Evolutionary conservation across 2,888 invertebrate species (phyloP), one percentile per base, ranked within the genome.

Genomic region (Hemicrepidius hirtus): DNA sequence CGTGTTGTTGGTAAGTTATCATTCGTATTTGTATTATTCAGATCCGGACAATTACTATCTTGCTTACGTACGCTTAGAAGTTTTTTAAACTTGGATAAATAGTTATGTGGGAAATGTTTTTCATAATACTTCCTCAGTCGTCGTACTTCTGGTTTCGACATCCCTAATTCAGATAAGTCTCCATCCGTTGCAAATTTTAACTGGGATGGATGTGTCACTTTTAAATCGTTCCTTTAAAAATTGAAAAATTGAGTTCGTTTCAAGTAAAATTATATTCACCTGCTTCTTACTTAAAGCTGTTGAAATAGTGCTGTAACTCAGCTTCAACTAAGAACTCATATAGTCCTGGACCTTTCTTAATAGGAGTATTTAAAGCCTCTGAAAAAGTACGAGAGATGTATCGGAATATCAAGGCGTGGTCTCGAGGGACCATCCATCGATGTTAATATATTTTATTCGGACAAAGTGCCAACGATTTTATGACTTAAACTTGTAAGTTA

Each of bases 91-190:
- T 97, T 97, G 37, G 94, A 94, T 71, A 98, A 88, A 84, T 97
- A 97, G 78, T 96, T 96, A 84, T 97, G 96, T 0, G 97, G 97
- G 84, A 94, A 97, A 86, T 97, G 95, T 86, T 96, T 97, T 75
- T 96, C 94, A 85, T 96, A 98, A 84, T 93, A 96, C 87, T 98
- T 98, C 83, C 96, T 95, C 77, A 98, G 91, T 69, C 98, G 90
- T 73, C 98, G 91, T 88, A 97, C 96, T 88, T 99, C 99, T 24
- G 98, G 98, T 82, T 94, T 94, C 13, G 97, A 95, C 90, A 98
- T 93, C 13, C 98, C 98, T 82, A 99, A 94, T 79, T 95, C 94
- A 66, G 91, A 89, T 75, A 99, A 88, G 87, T 99, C 99, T 81
- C 97, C 95, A 82, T 96, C 96, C 41, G 95, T 94, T 57, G 98